A percentile compares a stretch with the other conserved stretches of the same genome.
phyloP scores from a whole-genome alignment of 2,888 invertebrate species.

The Myathropa florea region DNA sequence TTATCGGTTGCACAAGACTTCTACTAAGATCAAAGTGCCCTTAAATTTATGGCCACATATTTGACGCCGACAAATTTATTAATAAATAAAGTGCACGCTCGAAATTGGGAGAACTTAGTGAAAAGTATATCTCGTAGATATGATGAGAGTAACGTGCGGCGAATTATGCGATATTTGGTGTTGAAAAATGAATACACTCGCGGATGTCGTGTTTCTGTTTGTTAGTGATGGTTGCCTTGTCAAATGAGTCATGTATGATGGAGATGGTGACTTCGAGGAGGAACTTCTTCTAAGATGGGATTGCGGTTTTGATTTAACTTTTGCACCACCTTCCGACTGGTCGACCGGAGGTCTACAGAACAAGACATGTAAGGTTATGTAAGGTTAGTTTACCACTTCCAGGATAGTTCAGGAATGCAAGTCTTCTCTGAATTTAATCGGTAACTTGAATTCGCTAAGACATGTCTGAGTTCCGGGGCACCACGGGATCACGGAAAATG shows the following conservation, averaged over 20 bases:
- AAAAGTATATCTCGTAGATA: neutral
- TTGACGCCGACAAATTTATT: slow-evolving; percentile 62
- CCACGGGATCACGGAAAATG: too few relatives aligned
- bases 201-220: slow-evolving; percentile 1
- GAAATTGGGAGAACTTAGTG: neutral
- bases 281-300: too few relatives aligned
- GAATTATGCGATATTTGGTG: neutral
- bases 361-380: too few relatives aligned
- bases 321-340: too few relatives aligned
- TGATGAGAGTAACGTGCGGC: neutral
- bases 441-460: too few relatives aligned
- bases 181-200: slow-evolving; percentile 45
- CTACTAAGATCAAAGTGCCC: slow-evolving; percentile 48
- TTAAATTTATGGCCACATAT: slow-evolving; percentile 53
- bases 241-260: neutral
- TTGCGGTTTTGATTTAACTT: too few relatives aligned
- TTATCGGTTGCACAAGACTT: slow-evolving; percentile 1
- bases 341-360: too few relatives aligned
- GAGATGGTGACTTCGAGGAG: too few relatives aligned
- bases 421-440: too few relatives aligned
- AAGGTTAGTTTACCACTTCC: too few relatives aligned
- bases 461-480: too few relatives aligned
- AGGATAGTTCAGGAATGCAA: too few relatives aligned
- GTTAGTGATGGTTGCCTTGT: neutral
- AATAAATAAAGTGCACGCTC: slow-evolving; percentile 38